These are phyloP conservation scores for Puntigrus tetrazona DNA, from an alignment of 2,113 vertebrate genomes.

Conservation along the genomic window DNA sequence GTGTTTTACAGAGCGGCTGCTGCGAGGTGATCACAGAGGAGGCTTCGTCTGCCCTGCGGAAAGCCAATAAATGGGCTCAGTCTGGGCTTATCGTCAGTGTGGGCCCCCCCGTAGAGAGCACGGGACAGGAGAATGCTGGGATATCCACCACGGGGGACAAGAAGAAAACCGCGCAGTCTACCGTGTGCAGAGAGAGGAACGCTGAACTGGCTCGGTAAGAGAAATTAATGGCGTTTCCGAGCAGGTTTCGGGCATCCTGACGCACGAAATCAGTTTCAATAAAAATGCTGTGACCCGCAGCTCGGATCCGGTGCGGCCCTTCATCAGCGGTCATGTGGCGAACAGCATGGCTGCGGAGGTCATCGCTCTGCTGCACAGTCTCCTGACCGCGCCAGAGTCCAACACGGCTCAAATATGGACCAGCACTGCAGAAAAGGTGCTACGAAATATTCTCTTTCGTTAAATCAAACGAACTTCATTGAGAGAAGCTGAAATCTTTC, in stretches of 20 bases:
- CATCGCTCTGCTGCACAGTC: conserved; percentile 92
- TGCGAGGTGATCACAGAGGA: conserved; percentile 98
- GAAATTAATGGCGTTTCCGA: no score
- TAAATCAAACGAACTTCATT: background rate
- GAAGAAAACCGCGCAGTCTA: conserved; percentile 94
- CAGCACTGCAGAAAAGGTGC: conserved; percentile 92
- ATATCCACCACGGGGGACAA: conserved; percentile 90
- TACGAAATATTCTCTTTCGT: background rate
- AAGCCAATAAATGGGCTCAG: conserved; percentile 97
- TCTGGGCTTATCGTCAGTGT: conserved; percentile 96
- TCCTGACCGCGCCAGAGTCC: conserved; percentile 94
- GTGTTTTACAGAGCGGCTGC: conserved; percentile 81
- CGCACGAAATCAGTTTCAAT: no score
- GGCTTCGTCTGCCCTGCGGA: conserved; percentile 88
- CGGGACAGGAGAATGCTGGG: conserved; percentile 81
- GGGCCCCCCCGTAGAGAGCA: conserved; percentile 87
- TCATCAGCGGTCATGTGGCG: conserved; percentile 97
- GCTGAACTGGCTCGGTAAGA: conserved; percentile 90
- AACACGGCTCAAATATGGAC: conserved; percentile 99
- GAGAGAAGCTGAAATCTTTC: background rate
- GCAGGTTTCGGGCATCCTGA: no score
- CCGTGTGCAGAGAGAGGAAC: conserved; percentile 93
- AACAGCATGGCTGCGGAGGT: conserved; percentile 99
- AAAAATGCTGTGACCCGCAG: no score
- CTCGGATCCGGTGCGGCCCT: conserved; percentile 92